Conservation (phyloP, 1,140 invertebrate species). For the Ylistrum balloti region DNA sequence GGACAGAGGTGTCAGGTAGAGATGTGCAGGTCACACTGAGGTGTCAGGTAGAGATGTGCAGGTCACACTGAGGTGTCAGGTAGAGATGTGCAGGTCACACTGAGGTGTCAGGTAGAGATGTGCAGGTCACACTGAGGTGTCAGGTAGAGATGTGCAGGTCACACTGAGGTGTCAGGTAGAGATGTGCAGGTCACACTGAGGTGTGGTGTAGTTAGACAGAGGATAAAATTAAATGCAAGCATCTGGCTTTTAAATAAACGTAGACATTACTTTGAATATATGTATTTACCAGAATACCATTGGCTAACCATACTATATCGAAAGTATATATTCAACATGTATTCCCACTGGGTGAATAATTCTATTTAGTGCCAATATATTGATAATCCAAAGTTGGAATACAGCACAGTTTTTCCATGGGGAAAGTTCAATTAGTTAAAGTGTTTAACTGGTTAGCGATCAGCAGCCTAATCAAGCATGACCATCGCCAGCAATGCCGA, state of each 20-base stretch:
- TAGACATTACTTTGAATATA: not conserved
- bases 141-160: too few species aligned
- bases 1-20: not conserved
- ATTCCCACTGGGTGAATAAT: not conserved
- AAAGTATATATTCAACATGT: not conserved
- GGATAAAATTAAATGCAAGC: not conserved
- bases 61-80: too few species aligned
- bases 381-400: not conserved
- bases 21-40: too few species aligned
- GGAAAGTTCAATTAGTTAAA: constrained; percentile 24
- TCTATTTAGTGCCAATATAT: not conserved
- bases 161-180: too few species aligned
- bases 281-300: not conserved
- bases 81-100: too few species aligned
- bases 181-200: not conserved
- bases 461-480: not conserved
- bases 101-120: too few species aligned
- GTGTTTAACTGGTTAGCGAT: not conserved
- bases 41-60: too few species aligned
- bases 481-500: not conserved
- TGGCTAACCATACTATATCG: not conserved
- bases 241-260: not conserved
- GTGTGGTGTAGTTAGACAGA: not conserved
- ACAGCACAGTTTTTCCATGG: not conserved
- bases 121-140: too few species aligned